Evolutionary conservation across 2,113 vertebrate genomes (phyloP).

Genomic region (Ancistrus triradiatus): DNA sequence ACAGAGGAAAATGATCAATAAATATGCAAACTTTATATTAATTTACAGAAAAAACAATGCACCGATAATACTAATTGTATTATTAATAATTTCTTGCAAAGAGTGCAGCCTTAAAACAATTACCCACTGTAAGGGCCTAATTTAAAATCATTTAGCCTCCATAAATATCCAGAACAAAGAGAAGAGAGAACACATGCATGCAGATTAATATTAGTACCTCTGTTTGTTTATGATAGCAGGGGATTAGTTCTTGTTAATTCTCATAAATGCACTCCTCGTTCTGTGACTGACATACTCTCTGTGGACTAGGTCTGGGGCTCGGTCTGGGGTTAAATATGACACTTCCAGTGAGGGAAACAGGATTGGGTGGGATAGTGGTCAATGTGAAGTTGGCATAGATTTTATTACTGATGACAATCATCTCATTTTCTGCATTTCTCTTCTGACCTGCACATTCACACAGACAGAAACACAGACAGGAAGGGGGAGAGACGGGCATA

Average conservation of each 20-base stretch:
- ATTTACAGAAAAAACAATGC: no score
- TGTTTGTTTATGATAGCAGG: not conserved
- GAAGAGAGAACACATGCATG: no score
- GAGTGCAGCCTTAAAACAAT: no score
- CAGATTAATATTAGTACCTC: no score
- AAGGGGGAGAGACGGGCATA: not conserved
- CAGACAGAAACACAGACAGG: slow-evolving; percentile 15
- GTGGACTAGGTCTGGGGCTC: not conserved
- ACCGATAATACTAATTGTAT: no score
- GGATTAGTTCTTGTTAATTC: slow-evolving; percentile 21
- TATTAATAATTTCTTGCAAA: no score
- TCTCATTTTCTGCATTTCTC: not conserved
- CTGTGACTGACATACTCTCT: not conserved
- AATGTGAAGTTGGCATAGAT: slow-evolving; percentile 48
- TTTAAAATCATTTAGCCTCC: no score
- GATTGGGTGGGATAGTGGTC: not conserved
- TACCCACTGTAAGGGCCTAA: no score
- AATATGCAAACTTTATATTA: no score
- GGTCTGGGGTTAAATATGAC: not conserved
- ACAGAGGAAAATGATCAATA: no score
- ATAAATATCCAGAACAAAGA: no score
- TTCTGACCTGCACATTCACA: slow-evolving; percentile 34
- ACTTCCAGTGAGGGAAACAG: not conserved
- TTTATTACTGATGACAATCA: slow-evolving; percentile 39
- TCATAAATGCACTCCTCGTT: slow-evolving; percentile 47